phyloP scores from a whole-genome alignment of 2,113 vertebrate genomes.

The Phrynosoma blainvillii region DNA sequence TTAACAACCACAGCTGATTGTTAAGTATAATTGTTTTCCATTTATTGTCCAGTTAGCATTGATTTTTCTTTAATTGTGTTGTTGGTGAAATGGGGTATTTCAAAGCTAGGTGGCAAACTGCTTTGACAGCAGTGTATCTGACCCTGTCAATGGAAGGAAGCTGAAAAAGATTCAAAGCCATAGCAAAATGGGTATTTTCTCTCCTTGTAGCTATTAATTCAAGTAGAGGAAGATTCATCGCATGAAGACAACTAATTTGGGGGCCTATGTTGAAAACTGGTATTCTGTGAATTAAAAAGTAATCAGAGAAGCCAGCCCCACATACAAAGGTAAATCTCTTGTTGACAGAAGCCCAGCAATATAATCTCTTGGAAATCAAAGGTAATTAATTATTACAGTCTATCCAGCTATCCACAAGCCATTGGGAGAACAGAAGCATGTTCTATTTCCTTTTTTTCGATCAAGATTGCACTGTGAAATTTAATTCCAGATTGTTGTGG shows the following conservation, averaged over 20 bases:
- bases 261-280: constrained; percentile 3
- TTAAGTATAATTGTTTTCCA: constrained; percentile 38
- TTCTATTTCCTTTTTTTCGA: constrained; percentile 4
- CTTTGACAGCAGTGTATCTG: constrained; percentile 41
- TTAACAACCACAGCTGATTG: neutral
- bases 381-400: constrained; percentile 54
- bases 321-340: constrained; percentile 43
- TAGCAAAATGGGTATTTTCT: constrained; percentile 51
- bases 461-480: constrained; percentile 39
- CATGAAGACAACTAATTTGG: constrained; percentile 31
- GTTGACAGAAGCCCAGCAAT: constrained; percentile 56
- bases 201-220: constrained; percentile 36
- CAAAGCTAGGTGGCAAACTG: constrained; percentile 17
- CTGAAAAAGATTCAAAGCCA: constrained; percentile 34
- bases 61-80: neutral
- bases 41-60: constrained; percentile 51
- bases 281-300: constrained; percentile 23
- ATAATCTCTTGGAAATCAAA: constrained; percentile 52
- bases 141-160: constrained; percentile 37
- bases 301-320: constrained; percentile 25
- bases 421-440: constrained; percentile 4
- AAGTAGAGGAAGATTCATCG: constrained; percentile 10
- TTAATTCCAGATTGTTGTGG: constrained; percentile 42
- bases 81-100: neutral
- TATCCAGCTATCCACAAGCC: constrained; percentile 50